A percentile compares a stretch with the other conserved stretches of the same genome.
These are phyloP conservation scores for Potorous gilbertii DNA, from an alignment of 2,797 vertebrate genomes.

Conservation along the genomic window DNA sequence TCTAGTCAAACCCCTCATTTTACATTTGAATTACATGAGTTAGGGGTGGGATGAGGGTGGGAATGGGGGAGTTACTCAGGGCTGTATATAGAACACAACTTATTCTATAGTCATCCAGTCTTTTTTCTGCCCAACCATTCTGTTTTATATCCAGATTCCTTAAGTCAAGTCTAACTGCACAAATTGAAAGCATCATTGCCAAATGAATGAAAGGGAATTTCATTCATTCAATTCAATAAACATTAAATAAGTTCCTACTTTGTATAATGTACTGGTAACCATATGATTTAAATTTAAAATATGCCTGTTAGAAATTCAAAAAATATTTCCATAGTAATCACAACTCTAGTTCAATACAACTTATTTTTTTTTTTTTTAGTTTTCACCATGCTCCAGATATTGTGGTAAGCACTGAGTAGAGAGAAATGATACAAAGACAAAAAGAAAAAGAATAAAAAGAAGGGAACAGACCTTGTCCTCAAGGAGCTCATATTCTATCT, in stretches of 20 bases:
- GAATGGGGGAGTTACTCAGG: neutral
- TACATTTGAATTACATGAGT: neutral
- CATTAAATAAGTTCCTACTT: neutral
- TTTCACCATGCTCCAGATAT: neutral
- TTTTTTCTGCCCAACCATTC: neutral
- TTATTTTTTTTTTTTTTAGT: neutral
- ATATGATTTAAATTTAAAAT: slow-evolving; percentile 54
- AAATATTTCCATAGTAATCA: slow-evolving; percentile 54
- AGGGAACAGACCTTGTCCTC: neutral
- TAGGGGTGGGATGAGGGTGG: neutral
- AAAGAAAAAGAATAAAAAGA: slow-evolving; percentile 44
- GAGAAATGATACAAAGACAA: slow-evolving; percentile 31
- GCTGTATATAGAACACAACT: neutral
- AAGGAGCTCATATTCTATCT: neutral
- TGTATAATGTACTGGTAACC: slow-evolving; percentile 50
- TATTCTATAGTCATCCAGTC: neutral
- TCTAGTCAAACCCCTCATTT: neutral
- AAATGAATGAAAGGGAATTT: neutral
- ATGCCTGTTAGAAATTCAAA: slow-evolving; percentile 47
- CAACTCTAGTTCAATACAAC: neutral
- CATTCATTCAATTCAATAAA: neutral
- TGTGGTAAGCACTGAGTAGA: neutral
- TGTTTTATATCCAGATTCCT: neutral
- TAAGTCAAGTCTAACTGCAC: neutral
- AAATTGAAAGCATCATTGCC: neutral